Base-by-base conservation (phyloP, 2,888 invertebrate species). In the Drosophila melanosoma region DNA sequence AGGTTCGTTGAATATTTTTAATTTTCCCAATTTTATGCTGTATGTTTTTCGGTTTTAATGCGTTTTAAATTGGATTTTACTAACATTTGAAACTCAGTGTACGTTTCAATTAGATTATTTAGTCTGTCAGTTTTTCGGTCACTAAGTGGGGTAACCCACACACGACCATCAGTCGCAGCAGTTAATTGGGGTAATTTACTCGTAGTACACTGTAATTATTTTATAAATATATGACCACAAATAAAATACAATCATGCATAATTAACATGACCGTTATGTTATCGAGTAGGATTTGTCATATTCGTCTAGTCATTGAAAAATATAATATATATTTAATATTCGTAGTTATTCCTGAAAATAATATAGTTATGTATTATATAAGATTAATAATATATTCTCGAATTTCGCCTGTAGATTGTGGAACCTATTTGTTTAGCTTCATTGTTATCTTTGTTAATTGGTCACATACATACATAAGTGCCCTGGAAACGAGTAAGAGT, bases 131-230 rank as follows among this genome's bases (percentile, higher is more conserved):
- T 68, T 66, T 76, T 61, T 69, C 63, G 61, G 69, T 64, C 65
- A 60, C 69, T 74, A 87, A 82, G 79, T 84, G 79, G 79, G 85
- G 69, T 79, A 83, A 76, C 62, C 76, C 72, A 80, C 74, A 71
- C 66, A 65, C 32, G 48, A 57, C 32, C 48, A 62, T 61, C 68
- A 60, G 61, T 63, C 66, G 54, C n/a, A 35, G 69, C 70, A 56
- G 48, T 84, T 85, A 84, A 82, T 87, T 84, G 80, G 48, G 56
- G 54, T 69, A 73, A 76, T 76, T 83, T 76, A 65, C 54, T 51
- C 68, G 45, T 38, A 40, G 54, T 72, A 68, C 56, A 49, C 67
- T 54, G 57, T 54, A 63, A 73, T 56, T 38, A 69, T 51, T 36
- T 32, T 17, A 38, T 36, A 53, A 15, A 42, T 53, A 45, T 23